phyloP scores from a whole-genome alignment of 2,888 invertebrate species.

The Elysia crispata region DNA sequence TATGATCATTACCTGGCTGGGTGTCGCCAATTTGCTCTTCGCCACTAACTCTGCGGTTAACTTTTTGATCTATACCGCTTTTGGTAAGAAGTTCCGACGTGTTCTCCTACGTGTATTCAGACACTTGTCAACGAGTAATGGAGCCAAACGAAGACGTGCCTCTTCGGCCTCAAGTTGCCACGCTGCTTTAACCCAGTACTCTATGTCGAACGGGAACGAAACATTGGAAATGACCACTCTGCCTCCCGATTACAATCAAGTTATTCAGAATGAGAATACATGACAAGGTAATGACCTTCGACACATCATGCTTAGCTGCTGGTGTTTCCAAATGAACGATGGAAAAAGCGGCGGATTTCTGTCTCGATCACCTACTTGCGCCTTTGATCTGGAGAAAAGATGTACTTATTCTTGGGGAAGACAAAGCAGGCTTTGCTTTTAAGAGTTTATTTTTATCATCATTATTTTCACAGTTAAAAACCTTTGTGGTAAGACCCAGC shows the following conservation, averaged over 20 bases:
- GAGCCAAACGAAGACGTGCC: background rate
- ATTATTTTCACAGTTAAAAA: too few species aligned
- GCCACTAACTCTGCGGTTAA: constrained; percentile 74
- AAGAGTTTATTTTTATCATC: too few species aligned
- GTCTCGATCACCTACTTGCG: too few species aligned
- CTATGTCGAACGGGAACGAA: background rate
- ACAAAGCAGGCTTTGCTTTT: too few species aligned
- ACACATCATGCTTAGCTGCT: background rate
- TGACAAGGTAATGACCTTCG: background rate
- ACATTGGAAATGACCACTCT: background rate
- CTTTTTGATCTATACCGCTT: constrained; percentile 74
- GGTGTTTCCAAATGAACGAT: background rate
- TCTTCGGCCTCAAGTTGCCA: constrained; percentile 11
- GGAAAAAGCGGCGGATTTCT: background rate
- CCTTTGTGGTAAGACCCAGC: too few species aligned
- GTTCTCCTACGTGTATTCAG: constrained; percentile 65
- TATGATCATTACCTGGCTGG: constrained; percentile 66
- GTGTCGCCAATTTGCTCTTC: constrained; percentile 70
- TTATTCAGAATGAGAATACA: background rate
- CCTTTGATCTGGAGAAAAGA: too few species aligned
- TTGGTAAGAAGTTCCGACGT: constrained; percentile 70
- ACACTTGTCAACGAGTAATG: constrained; percentile 42
- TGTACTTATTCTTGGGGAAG: too few species aligned
- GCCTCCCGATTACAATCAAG: background rate
- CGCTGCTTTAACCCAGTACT: background rate